Conservation (phyloP, 2,797 vertebrate genomes). For the Echiichthys vipera region DNA sequence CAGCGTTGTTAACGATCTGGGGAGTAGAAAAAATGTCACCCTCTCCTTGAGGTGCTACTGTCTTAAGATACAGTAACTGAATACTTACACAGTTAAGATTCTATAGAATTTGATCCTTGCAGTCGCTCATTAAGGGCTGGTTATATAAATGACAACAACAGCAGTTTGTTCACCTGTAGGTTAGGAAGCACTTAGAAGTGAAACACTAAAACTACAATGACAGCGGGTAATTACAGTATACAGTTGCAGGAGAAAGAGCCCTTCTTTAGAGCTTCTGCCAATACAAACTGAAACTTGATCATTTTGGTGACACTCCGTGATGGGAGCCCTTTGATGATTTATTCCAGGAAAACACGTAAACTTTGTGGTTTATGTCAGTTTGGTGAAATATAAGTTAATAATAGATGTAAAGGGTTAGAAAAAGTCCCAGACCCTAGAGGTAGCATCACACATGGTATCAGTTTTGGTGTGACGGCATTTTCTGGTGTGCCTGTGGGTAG, state of each 20-base stretch:
- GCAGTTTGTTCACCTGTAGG: not conserved
- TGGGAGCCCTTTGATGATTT: no score
- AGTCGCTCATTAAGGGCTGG: not conserved
- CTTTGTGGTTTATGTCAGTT: no score
- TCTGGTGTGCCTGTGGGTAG: no score
- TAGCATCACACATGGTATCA: no score
- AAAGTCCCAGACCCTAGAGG: no score
- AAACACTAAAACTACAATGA: not conserved
- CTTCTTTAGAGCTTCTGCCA: not conserved
- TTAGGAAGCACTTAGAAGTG: not conserved
- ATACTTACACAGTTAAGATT: not conserved
- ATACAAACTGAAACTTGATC: not conserved
- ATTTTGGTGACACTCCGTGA: constrained; percentile 1
- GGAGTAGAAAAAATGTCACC: no score
- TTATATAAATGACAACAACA: constrained; percentile 4
- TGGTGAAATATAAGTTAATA: no score
- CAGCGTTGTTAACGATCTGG: no score
- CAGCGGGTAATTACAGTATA: not conserved
- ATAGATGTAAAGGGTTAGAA: no score
- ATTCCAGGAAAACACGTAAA: no score
- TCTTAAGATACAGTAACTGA: not conserved
- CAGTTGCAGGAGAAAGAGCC: not conserved
- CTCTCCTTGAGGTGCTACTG: no score
- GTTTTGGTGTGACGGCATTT: no score
- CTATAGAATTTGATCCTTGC: not conserved